These are phyloP conservation scores for Acanthiza pusilla DNA, from an alignment of 2,797 vertebrate genomes.

Conservation along the genomic window DNA sequence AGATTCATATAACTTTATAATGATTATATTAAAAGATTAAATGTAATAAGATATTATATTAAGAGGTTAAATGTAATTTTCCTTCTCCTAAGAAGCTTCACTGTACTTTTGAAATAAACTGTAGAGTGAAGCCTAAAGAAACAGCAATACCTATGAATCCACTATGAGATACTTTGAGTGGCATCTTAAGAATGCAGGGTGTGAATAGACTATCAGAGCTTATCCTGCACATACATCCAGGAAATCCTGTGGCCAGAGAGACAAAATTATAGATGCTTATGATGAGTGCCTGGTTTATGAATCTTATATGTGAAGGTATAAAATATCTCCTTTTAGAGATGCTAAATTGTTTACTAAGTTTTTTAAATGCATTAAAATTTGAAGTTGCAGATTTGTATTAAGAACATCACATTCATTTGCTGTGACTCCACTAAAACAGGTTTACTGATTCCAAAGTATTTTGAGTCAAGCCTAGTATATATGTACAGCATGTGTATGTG, in stretches of 20 bases:
- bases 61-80: neutral
- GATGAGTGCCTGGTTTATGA: neutral
- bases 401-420: neutral
- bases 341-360: neutral
- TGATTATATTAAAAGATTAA: neutral
- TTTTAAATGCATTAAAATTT: neutral
- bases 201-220: neutral
- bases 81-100: neutral
- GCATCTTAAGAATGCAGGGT: neutral
- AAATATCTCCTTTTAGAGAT: neutral
- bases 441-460: neutral
- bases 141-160: neutral
- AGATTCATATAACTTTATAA: fast-evolving
- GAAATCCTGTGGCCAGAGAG: neutral
- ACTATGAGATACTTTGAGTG: neutral
- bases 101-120: neutral
- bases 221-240: neutral
- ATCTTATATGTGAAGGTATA: neutral
- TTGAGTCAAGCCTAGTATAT: neutral
- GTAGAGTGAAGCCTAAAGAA: neutral
- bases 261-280: neutral
- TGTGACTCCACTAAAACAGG: neutral
- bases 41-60: neutral
- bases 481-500: no score
- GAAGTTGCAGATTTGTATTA: neutral